These are phyloP conservation scores for Pogoniulus pusillus DNA, from an alignment of 2,797 vertebrate genomes.

Conservation along the genomic window DNA sequence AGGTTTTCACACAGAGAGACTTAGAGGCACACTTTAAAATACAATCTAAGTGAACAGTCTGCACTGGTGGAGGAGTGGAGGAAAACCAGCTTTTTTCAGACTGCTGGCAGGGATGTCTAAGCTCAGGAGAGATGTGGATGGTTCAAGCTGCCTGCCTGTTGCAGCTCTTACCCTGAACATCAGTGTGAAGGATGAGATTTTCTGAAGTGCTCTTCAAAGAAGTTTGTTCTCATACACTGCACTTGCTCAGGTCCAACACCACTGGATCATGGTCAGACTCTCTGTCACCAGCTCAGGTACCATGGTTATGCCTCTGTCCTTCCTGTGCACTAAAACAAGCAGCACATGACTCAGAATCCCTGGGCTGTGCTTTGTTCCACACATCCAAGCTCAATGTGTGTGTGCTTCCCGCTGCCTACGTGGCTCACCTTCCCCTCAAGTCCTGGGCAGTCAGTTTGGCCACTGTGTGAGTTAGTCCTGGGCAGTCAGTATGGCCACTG, in stretches of 20 bases:
- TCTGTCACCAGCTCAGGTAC: background rate
- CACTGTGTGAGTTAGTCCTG: background rate
- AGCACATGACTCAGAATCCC: background rate
- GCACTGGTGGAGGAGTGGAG: background rate
- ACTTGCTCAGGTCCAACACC: background rate
- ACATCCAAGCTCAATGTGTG: accelerated
- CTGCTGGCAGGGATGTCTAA: background rate
- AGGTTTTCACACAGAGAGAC: background rate
- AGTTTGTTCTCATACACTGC: background rate
- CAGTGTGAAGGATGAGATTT: background rate
- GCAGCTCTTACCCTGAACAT: background rate
- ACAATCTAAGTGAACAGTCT: background rate
- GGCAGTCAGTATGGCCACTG: background rate
- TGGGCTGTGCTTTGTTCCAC: background rate
- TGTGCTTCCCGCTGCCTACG: background rate
- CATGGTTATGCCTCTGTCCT: background rate
- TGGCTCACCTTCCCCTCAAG: background rate
- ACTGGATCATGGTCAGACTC: background rate
- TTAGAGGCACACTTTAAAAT: background rate
- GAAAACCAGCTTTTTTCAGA: background rate
- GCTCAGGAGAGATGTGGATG: background rate
- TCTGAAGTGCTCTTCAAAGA: background rate
- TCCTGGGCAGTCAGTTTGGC: background rate
- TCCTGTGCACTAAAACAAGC: background rate
- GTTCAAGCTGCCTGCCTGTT: background rate